Base-by-base conservation (phyloP, 2,113 vertebrate genomes). In the Progne subis region DNA sequence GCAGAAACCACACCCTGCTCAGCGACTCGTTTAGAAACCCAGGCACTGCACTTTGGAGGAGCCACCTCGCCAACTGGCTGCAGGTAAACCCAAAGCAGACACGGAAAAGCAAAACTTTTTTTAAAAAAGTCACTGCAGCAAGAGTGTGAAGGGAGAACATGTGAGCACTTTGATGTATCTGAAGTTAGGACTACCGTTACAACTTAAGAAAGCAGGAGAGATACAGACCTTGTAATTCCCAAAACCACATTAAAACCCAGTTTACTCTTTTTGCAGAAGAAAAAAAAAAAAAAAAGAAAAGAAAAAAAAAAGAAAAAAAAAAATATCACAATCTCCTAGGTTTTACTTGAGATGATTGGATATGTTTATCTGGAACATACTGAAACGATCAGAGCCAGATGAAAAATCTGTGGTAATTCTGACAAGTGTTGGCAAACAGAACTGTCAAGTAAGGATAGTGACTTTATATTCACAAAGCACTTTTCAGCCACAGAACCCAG, bases 371-470 rank as follows among this genome's bases (percentile, higher is more conserved):
- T 82, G 76, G 91, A 84, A 72, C 92, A 94, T 88, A 89, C 43
- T 88, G 92, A 95, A 67, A 71, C 32, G 39, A 91, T 82, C 72
- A 63, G 90, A 90, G 92, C 61, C 94, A 96, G 81, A 95, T 90
- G 59, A 96, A 95, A 96, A 96, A 89, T 85, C 80, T 87, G 70
- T 92, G 86, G 86, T 90, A 90, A 96, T 88, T 94, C 93, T 89
- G 80, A 97, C 86, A 96, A 96, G 74, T 70, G 34, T 17, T 68
- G 83, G 60, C 78, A 78, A 95, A 96, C 90, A 95, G 84, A 90
- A 69, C 72, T 88, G 79, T 88, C 93, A 87, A 95, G 92, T 95
- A 91, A 95, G 90, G 86, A 93, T 70, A 71, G 87, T 41, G 43
- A 77, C 81, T 92, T 91, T 81, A 83, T 83, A 90, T 34, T 86